Evolutionary conservation across 2,113 vertebrate species (phyloP).

Genomic region (Pseudolaguvia tuberculata): DNA sequence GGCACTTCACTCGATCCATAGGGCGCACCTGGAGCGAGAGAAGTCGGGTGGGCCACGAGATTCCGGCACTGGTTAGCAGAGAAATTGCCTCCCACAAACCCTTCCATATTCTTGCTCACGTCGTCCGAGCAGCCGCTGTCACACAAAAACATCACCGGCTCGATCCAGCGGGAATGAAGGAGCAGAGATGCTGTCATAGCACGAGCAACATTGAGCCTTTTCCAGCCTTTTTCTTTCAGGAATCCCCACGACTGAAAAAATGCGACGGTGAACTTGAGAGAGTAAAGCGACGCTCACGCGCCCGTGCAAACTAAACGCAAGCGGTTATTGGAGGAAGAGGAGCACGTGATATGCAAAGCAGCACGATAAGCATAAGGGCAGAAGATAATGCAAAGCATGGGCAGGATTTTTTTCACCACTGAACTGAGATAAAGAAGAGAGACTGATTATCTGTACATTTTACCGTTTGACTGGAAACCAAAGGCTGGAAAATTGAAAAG

Average conservation of each 20-base stretch:
- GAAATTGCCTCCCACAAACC: slow-evolving; percentile 85
- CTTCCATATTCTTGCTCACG: slow-evolving; percentile 96
- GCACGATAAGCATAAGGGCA: slow-evolving; percentile 75
- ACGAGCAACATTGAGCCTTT: slow-evolving; percentile 86
- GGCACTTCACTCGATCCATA: slow-evolving; percentile 81
- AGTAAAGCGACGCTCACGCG: slow-evolving; percentile 78
- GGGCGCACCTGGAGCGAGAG: slow-evolving; percentile 80
- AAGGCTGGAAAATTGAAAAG: not conserved
- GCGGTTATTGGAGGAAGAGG: slow-evolving; percentile 78
- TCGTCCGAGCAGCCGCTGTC: slow-evolving; percentile 89
- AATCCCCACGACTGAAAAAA: slow-evolving; percentile 90
- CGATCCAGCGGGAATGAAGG: slow-evolving; percentile 97
- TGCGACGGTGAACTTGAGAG: slow-evolving; percentile 72
- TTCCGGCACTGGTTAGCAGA: slow-evolving; percentile 93
- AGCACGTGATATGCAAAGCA: slow-evolving; percentile 94
- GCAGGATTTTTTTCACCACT: slow-evolving; percentile 14
- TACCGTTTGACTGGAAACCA: slow-evolving; percentile 13
- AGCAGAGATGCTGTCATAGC: slow-evolving; percentile 99
- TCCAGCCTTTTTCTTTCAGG: slow-evolving; percentile 93
- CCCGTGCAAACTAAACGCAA: slow-evolving; percentile 76
- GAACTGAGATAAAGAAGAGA: slow-evolving; percentile 19
- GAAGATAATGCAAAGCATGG: slow-evolving; percentile 68
- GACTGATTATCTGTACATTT: slow-evolving; percentile 31
- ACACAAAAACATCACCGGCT: slow-evolving; percentile 99
- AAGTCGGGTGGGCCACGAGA: slow-evolving; percentile 89